Percentiles rank a stretch among this genome's conserved stretches.
These are phyloP conservation scores for Horisme vitalbata DNA, from an alignment of 2,888 invertebrate genomes.

Conservation along the genomic window DNA sequence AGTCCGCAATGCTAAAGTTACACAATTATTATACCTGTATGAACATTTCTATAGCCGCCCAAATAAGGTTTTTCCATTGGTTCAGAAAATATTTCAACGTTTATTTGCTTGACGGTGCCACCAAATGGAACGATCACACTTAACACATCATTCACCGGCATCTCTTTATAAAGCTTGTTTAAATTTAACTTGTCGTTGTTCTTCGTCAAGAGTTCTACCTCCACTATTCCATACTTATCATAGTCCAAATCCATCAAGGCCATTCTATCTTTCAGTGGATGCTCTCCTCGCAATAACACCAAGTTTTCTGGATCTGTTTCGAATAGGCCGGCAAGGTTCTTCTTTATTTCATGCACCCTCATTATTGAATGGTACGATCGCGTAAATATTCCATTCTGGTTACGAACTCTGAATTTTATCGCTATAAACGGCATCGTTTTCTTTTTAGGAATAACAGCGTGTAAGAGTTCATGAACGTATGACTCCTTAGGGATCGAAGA, in stretches of 20 bases:
- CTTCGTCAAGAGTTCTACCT: constrained; percentile 70
- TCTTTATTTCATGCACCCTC: constrained; percentile 83
- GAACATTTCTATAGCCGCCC: constrained; percentile 90
- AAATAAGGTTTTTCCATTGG: constrained; percentile 88
- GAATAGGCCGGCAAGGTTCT: constrained; percentile 83
- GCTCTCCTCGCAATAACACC: constrained; percentile 71
- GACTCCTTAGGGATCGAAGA: constrained; percentile 69
- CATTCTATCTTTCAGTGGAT: constrained; percentile 67
- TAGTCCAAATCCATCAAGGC: constrained; percentile 70
- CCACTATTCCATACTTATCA: constrained; percentile 74
- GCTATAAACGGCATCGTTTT: constrained; percentile 71
- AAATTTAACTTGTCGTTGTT: constrained; percentile 65
- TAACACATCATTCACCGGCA: constrained; percentile 69
- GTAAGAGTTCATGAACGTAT: constrained; percentile 67
- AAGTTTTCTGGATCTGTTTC: constrained; percentile 76
- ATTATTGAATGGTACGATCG: constrained; percentile 78
- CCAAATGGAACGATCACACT: constrained; percentile 71
- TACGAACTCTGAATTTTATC: constrained; percentile 68
- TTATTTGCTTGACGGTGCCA: constrained; percentile 61
- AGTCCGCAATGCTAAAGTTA: neutral
- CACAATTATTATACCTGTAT: constrained; percentile 77
- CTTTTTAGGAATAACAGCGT: constrained; percentile 66
- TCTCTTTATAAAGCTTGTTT: constrained; percentile 70
- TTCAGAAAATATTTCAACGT: constrained; percentile 74
- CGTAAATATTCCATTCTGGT: constrained; percentile 72